Conservation (phyloP, 2,797 vertebrate genomes). For the Brotula barbata region DNA sequence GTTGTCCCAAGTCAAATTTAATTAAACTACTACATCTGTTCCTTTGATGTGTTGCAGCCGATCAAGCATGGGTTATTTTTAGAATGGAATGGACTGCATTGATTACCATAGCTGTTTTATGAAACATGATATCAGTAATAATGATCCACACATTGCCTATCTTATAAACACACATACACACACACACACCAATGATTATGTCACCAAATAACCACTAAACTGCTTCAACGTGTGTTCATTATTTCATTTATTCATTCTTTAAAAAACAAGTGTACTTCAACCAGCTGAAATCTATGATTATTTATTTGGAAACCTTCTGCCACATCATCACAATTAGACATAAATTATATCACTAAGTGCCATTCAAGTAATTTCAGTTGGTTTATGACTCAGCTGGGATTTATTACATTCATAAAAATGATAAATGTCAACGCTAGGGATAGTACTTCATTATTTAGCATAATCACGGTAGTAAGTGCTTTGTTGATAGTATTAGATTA, state of each 20-base stretch:
- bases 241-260: constrained; percentile 37
- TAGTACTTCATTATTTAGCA: background rate
- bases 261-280: background rate
- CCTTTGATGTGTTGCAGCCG: constrained; percentile 28
- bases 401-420: constrained; percentile 34
- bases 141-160: background rate
- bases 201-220: constrained; percentile 1
- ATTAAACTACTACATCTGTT: constrained; percentile 25
- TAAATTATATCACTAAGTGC: constrained; percentile 20
- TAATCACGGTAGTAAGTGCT: constrained; percentile 9
- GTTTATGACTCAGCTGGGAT: constrained; percentile 14
- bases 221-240: constrained; percentile 20
- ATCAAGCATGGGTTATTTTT: constrained; percentile 43
- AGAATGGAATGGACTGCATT: constrained; percentile 42
- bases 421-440: constrained; percentile 13
- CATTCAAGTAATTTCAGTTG: constrained; percentile 31
- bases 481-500: constrained; percentile 1
- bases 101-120: constrained; percentile 13
- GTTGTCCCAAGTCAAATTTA: constrained; percentile 16
- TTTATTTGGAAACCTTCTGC: background rate
- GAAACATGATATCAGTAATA: background rate
- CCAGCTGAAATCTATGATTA: constrained; percentile 17
- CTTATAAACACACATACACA: background rate
- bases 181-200: background rate
- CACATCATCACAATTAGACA: constrained; percentile 16